phyloP scores from a whole-genome alignment of 2,113 vertebrate genomes.

The Pholis gunnellus region DNA sequence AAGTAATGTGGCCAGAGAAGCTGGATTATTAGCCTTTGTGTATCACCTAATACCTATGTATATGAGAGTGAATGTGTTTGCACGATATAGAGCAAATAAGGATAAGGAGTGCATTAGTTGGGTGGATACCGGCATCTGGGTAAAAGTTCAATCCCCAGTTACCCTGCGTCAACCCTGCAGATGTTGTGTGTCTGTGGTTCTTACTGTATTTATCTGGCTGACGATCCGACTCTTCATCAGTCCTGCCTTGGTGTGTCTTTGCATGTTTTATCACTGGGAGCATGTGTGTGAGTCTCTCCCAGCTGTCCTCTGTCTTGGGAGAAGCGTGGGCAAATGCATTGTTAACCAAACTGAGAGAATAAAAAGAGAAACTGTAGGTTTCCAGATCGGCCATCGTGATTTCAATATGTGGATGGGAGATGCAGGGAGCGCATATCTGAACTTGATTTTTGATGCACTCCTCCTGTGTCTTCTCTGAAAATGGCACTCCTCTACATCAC shows the following conservation, averaged over 20 bases:
- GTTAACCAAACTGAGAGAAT: not conserved
- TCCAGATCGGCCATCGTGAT: not conserved
- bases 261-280: not conserved
- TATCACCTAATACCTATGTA: constrained; percentile 31
- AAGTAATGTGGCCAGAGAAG: constrained; percentile 38
- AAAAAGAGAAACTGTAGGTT: too few relatives aligned
- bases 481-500: not conserved
- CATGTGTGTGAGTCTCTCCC: not conserved
- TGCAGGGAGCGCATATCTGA: not conserved
- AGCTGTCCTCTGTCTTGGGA: not conserved
- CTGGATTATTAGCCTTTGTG: constrained; percentile 28
- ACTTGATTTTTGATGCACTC: not conserved
- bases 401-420: not conserved
- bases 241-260: not conserved
- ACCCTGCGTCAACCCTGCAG: not conserved
- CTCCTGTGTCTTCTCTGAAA: not conserved
- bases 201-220: constrained; percentile 18
- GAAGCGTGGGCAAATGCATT: not conserved
- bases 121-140: constrained; percentile 19
- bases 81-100: constrained; percentile 44
- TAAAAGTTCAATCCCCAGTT: constrained; percentile 13
- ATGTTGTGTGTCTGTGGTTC: not conserved
- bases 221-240: not conserved
- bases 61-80: constrained; percentile 29
- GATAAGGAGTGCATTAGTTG: not conserved